Evolutionary conservation across 2,113 vertebrate genomes (phyloP).

Genomic region (Chaetops frenatus): DNA sequence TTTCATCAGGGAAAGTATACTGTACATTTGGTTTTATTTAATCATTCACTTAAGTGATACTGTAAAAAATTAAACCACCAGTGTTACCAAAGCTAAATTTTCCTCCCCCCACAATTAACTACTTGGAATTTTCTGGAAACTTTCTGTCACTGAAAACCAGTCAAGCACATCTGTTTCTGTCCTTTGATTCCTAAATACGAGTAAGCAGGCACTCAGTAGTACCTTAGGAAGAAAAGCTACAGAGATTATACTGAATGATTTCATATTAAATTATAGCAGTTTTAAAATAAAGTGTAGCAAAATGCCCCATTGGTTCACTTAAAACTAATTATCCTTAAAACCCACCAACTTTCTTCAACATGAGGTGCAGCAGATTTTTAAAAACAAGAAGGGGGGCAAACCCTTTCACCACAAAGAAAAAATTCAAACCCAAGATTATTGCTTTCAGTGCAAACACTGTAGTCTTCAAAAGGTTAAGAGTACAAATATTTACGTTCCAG

Average conservation of each 20-base stretch:
- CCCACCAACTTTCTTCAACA: background rate
- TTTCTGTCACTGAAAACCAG: background rate
- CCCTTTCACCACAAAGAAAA: background rate
- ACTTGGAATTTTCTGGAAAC: background rate
- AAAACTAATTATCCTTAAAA: background rate
- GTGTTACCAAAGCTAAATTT: background rate
- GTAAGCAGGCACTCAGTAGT: background rate
- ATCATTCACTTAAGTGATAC: background rate
- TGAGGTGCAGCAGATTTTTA: conserved; percentile 15
- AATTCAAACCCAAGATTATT: background rate
- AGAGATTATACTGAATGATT: background rate
- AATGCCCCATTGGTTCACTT: background rate
- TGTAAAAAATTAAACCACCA: background rate
- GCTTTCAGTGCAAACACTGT: conserved; percentile 56
- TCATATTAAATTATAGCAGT: background rate
- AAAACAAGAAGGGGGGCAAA: background rate
- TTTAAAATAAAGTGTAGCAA: background rate
- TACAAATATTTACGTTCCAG: conserved; percentile 57
- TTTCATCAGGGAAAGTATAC: background rate
- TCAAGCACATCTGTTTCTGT: background rate
- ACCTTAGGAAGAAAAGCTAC: background rate
- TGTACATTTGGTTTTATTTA: background rate
- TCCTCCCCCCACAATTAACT: background rate
- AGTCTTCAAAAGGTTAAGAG: conserved; percentile 35
- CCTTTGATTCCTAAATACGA: background rate